These are phyloP conservation scores for Drosophila kanekoi DNA, from an alignment of 2,888 invertebrate species.

Conservation along the genomic window DNA sequence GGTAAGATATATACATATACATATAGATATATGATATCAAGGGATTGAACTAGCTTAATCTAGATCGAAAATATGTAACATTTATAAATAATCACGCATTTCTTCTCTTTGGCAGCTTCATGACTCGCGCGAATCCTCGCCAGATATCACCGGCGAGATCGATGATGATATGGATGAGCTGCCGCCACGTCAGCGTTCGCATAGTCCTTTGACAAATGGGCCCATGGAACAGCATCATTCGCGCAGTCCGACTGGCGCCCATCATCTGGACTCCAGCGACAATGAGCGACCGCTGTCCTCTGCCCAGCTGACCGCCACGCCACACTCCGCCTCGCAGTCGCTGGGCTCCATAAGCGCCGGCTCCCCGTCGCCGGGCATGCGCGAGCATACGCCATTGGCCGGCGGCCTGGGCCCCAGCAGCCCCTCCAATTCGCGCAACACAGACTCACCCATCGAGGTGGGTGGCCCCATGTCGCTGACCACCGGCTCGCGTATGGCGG, in stretches of 20 bases:
- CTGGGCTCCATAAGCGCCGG: slow-evolving; percentile 86
- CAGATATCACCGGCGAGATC: slow-evolving; percentile 85
- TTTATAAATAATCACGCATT: background rate
- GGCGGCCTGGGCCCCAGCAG: slow-evolving; percentile 83
- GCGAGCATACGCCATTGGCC: slow-evolving; percentile 83
- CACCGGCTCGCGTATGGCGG: slow-evolving; percentile 68
- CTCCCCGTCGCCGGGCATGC: slow-evolving; percentile 84
- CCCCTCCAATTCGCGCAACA: slow-evolving; percentile 87
- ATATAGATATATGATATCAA: too few species aligned
- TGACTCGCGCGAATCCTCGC: slow-evolving; percentile 85
- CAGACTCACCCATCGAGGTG: slow-evolving; percentile 87
- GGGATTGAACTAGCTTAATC: background rate
- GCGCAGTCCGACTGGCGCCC: slow-evolving; percentile 80
- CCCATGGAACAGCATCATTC: slow-evolving; percentile 75
- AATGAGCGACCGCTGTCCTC: slow-evolving; percentile 85
- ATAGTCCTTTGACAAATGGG: slow-evolving; percentile 78
- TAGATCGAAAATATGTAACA: background rate
- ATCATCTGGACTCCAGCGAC: slow-evolving; percentile 82
- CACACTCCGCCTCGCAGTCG: slow-evolving; percentile 85
- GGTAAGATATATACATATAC: slow-evolving; percentile 58
- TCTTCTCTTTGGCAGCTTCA: slow-evolving; percentile 72
- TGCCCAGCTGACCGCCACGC: slow-evolving; percentile 81
- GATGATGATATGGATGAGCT: slow-evolving; percentile 83
- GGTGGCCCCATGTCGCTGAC: slow-evolving; percentile 85
- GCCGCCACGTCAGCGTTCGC: slow-evolving; percentile 78